These are phyloP conservation scores for Argopecten irradians DNA, from an alignment of 1,140 invertebrate genomes.

Conservation along the genomic window DNA sequence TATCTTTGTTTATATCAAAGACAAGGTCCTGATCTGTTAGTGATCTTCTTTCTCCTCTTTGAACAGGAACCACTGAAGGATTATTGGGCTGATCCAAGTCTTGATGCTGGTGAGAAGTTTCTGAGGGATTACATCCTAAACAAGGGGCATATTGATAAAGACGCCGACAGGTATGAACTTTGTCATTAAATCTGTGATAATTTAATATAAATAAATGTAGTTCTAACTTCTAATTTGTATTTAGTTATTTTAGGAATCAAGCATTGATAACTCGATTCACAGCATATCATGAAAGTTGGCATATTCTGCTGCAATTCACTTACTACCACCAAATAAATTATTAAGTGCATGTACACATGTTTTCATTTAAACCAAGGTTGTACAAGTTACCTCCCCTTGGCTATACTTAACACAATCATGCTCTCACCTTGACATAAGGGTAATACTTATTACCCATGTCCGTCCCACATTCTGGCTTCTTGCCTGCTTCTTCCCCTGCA, in stretches of 20 bases:
- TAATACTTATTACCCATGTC: no score
- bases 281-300: no score
- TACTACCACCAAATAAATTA: neutral
- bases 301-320: neutral
- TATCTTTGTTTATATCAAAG: no score
- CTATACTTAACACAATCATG: neutral
- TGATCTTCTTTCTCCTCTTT: constrained; percentile 32
- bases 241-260: no score
- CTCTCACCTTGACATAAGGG: no score
- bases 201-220: no score
- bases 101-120: constrained; percentile 91
- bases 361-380: neutral
- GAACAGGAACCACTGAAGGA: constrained; percentile 85
- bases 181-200: neutral
- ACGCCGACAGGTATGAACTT: constrained; percentile 72
- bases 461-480: no score
- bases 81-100: constrained; percentile 87
- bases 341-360: no score
- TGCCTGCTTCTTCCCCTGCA: no score
- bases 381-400: neutral
- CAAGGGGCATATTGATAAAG: constrained; percentile 82
- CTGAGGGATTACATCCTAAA: constrained; percentile 95
- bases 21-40: no score
- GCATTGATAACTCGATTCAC: no score
- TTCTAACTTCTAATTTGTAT: no score